phyloP scores from a whole-genome alignment of 2,888 invertebrate genomes.

The Ctena decussata region DNA sequence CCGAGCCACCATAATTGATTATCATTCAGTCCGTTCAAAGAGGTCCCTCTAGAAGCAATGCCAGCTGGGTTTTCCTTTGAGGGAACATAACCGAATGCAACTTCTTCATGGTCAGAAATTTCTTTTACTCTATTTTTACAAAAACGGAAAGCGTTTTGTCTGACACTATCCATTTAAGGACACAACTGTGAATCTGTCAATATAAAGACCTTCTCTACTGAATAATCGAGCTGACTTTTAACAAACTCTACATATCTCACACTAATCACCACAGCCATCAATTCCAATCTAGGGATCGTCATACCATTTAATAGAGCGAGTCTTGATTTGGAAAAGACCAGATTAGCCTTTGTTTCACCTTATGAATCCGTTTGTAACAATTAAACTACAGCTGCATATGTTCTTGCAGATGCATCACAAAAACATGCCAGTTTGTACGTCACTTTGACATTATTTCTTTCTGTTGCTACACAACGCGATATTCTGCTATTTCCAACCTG shows the following conservation, averaged over 20 bases:
- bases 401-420: neutral
- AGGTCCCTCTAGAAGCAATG: too few relatives aligned
- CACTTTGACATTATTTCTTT: neutral
- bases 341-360: neutral
- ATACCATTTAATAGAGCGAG: slow-evolving; percentile 1
- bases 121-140: too few relatives aligned
- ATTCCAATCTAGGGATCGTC: slow-evolving; percentile 17
- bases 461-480: neutral
- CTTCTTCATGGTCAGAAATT: too few relatives aligned
- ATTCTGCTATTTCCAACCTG: neutral
- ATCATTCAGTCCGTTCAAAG: too few relatives aligned
- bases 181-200: neutral
- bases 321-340: slow-evolving; percentile 2
- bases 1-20: too few relatives aligned
- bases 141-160: neutral
- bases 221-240: neutral
- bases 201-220: neutral
- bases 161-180: neutral
- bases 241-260: neutral
- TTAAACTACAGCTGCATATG: neutral
- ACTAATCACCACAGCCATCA: slow-evolving; percentile 23
- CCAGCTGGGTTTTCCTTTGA: too few relatives aligned
- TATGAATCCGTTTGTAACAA: neutral
- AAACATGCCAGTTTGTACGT: neutral
- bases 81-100: too few relatives aligned